A percentile compares a stretch with the other conserved stretches of the same genome.
Evolutionary conservation across 1,140 invertebrate species (phyloP).

Genomic region (Uloborus diversus): DNA sequence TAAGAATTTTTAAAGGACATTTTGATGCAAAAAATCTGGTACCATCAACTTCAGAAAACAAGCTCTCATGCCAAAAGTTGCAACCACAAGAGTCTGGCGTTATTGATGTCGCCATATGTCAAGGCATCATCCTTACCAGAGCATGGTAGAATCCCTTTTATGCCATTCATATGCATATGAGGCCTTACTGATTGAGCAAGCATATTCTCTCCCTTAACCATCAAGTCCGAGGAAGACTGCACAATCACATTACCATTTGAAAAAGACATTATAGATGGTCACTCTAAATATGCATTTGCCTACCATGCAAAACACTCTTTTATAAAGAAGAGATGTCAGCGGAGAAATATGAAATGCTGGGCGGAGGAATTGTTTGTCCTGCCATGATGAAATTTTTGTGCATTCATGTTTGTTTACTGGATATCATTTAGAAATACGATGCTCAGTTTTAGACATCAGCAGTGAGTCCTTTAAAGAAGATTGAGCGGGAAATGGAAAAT

Average conservation of each 20-base stretch:
- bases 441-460: no score
- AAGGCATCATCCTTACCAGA: constrained; percentile 4
- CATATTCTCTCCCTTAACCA: constrained; percentile 49
- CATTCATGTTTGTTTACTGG: not conserved
- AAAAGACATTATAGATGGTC: constrained; percentile 10
- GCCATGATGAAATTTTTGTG: not conserved
- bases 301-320: not conserved
- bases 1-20: no score
- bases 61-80: constrained; percentile 36
- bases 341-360: constrained; percentile 20
- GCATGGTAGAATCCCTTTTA: constrained; percentile 12
- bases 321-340: not conserved
- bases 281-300: not conserved
- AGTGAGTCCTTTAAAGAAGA: no score
- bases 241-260: constrained; percentile 29
- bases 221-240: not conserved
- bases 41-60: no score
- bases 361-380: not conserved
- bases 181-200: constrained; percentile 42
- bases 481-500: no score
- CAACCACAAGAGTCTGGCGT: not conserved
- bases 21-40: not conserved
- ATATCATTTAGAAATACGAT: no score
- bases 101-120: constrained; percentile 53
- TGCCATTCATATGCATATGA: constrained; percentile 27